These are phyloP conservation scores for Phalacrocorax pelagicus DNA, from an alignment of 2,113 vertebrate genomes.

Conservation along the genomic window DNA sequence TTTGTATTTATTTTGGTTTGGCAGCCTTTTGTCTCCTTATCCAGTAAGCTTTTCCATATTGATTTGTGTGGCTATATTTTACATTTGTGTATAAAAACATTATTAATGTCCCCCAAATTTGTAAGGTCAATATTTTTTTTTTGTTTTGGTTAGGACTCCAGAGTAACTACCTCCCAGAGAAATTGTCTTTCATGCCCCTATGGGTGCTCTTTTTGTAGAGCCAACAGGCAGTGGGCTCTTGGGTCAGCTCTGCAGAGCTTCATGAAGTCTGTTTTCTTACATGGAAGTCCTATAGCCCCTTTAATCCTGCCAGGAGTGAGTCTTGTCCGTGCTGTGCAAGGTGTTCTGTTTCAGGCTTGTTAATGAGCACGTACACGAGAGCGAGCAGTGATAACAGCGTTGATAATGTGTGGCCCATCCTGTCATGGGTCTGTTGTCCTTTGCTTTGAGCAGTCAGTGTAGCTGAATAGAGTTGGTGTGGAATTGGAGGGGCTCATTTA, in stretches of 20 bases:
- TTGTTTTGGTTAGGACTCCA: too few species aligned
- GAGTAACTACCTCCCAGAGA: neutral
- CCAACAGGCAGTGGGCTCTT: neutral
- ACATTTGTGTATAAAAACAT: neutral
- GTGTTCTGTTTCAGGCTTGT: too few species aligned
- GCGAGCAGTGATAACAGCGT: accelerated
- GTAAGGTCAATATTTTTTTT: neutral
- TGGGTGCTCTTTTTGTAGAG: neutral
- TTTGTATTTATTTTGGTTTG: neutral
- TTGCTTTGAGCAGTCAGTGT: neutral
- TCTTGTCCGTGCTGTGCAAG: neutral
- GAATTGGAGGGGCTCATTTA: neutral
- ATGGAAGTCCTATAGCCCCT: neutral
- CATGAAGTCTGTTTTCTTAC: neutral
- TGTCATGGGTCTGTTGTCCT: neutral
- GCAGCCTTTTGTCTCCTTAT: neutral
- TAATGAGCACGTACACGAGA: neutral
- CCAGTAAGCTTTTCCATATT: neutral
- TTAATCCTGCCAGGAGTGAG: neutral
- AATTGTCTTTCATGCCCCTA: accelerated
- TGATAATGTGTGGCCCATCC: neutral
- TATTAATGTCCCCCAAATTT: neutral
- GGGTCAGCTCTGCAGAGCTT: neutral
- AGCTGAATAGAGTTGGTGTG: neutral
- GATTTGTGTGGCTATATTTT: neutral